Evolutionary conservation across 2,797 vertebrate genomes (phyloP), one percentile per base, ranked within the genome.

Genomic region (Rhinatrema bivittatum): DNA sequence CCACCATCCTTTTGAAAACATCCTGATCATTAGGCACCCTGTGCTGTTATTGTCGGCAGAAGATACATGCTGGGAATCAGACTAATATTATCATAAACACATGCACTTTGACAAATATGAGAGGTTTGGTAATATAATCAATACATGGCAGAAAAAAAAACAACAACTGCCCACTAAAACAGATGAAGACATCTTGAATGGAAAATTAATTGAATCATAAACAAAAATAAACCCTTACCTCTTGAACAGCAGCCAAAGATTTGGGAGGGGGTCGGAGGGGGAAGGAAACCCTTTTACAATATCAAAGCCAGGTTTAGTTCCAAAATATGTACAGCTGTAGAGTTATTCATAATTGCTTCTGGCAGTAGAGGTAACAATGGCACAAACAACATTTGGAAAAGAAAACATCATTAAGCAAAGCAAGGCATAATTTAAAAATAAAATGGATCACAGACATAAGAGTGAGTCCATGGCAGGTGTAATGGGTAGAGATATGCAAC

Each of bases 51-150:
- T 61, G 66, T 32, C 36, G 39, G 55, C 60, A 62, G 46, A 36
- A 14, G 25, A 31, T 33, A 32, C 32, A 25, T 44, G 13, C 20
- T 44, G 25, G 29, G n/a, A 17, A 32, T 49, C 54, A 59, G 62
- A 46, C 22, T 50, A 63, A 58, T 50, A 36, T 22, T 40, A 37
- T 46, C 11, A 33, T 46, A 39, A 59, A 53, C 18, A 16, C 14
- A 29, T 50, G 51, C 41, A 26, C 32, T n/a, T n/a, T 55, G 50
- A 65, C 35, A 62, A 65, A 65, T 60, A 50, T 26, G 46, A 56
- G n/a, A n/a, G n/a, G n/a, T n/a, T n/a, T n/a, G n/a, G n/a, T n/a
- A n/a, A n/a, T n/a, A n/a, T n/a, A n/a, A n/a, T n/a, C n/a, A n/a
- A n/a, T n/a, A n/a, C n/a, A n/a, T 74, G 68, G 53, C 49, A 64